Percentiles rank a stretch among this genome's conserved stretches.
These are phyloP conservation scores for Acrocephalus kingi DNA, from an alignment of 2,113 vertebrate genomes.

Conservation along the genomic window DNA sequence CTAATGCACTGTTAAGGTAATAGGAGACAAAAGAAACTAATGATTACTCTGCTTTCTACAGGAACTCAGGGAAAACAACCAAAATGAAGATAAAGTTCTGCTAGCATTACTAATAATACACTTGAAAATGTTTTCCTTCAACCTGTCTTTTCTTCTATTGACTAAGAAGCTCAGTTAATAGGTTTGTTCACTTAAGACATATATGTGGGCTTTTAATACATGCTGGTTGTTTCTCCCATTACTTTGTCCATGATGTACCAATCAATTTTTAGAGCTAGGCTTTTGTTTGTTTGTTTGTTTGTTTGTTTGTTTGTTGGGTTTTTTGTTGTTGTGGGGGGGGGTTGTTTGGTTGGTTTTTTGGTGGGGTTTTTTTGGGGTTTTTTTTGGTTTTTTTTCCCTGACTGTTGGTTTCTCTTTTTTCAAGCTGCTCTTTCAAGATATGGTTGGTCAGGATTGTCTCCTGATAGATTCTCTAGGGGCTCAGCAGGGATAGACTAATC, in stretches of 20 bases:
- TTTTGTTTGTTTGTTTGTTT: neutral
- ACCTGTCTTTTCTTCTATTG: neutral
- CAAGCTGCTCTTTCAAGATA: neutral
- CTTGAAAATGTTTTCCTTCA: neutral
- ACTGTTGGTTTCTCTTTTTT: neutral
- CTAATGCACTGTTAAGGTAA: neutral
- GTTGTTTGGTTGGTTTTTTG: too few relatives aligned
- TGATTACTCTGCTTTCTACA: neutral
- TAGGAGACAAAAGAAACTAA: neutral
- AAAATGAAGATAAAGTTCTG: neutral
- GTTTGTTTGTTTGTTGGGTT: too few relatives aligned
- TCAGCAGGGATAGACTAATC: neutral
- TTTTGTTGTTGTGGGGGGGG: too few relatives aligned
- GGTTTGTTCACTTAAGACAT: neutral
- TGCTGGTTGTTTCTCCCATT: neutral
- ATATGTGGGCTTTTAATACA: neutral
- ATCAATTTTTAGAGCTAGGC: neutral
- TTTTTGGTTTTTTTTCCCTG: neutral
- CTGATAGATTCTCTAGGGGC: neutral
- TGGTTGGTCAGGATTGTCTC: neutral
- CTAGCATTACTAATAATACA: neutral
- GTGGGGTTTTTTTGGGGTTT: too few relatives aligned
- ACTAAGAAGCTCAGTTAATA: neutral
- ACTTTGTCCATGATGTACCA: neutral
- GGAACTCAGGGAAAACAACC: neutral